Percentiles rank a stretch among this genome's conserved stretches.
phyloP scores from a whole-genome alignment of 2,113 vertebrate species.

The Ceyx cyanopectus region DNA sequence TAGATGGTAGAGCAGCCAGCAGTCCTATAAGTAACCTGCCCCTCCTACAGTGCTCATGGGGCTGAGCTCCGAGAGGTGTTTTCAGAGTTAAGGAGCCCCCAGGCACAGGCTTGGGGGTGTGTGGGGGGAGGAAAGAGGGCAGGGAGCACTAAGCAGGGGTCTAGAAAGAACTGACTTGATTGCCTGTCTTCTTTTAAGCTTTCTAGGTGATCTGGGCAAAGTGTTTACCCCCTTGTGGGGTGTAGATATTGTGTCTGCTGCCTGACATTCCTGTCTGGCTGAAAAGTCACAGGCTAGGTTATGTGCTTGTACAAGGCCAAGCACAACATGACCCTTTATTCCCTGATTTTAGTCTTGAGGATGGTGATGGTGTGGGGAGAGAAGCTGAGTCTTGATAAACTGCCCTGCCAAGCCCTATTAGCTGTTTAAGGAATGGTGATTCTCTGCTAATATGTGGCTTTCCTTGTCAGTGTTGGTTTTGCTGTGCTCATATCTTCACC shows the following conservation, averaged over 20 bases:
- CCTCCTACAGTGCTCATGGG: neutral
- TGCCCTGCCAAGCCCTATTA: neutral
- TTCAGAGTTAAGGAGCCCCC: neutral
- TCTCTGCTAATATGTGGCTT: neutral
- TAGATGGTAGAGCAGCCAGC: neutral
- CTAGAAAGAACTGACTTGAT: neutral
- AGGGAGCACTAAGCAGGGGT: neutral
- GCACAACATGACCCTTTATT: neutral
- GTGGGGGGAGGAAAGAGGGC: no score
- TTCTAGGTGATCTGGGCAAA: neutral
- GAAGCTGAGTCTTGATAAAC: neutral
- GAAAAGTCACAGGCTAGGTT: no score
- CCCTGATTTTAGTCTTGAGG: neutral
- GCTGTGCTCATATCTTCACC: neutral
- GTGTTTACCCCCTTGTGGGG: neutral
- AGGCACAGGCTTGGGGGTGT: neutral
- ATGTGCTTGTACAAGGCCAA: neutral
- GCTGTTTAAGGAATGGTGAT: neutral
- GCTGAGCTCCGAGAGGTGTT: rapidly evolving
- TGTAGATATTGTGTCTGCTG: rapidly evolving
- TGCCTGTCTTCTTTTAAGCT: neutral
- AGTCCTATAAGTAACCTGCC: rapidly evolving
- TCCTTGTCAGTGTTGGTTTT: neutral
- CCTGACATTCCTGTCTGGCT: neutral
- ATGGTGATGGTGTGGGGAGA: neutral